A percentile compares a stretch with the other conserved stretches of the same genome.
Conservation (phyloP, 2,888 invertebrate species). For the Harpalus rufipes region DNA sequence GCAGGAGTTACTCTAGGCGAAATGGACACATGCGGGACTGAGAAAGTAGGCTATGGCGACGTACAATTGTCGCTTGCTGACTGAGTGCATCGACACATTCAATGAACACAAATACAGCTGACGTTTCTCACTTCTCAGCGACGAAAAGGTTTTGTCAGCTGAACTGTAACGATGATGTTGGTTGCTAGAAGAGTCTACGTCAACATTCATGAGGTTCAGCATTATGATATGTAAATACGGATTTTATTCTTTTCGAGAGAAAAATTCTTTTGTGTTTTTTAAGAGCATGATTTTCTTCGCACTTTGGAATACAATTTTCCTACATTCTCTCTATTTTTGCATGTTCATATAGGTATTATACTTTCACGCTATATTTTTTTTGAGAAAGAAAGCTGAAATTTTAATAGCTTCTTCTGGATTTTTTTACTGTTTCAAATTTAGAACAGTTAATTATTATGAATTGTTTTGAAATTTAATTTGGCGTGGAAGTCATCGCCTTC, state of each 20-base stretch:
- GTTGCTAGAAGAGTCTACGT: neutral
- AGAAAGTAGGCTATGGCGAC: slow-evolving; percentile 54
- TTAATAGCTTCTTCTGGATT: neutral
- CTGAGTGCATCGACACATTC: slow-evolving; percentile 51
- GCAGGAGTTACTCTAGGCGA: slow-evolving; percentile 16
- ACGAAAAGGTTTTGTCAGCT: slow-evolving; percentile 14
- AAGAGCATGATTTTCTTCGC: slow-evolving; percentile 1
- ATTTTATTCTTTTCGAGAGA: neutral
- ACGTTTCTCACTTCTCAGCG: slow-evolving; percentile 8
- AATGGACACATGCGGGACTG: slow-evolving; percentile 45
- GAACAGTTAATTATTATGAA: slow-evolving; percentile 6
- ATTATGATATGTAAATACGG: slow-evolving; percentile 44
- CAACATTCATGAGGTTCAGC: slow-evolving; percentile 15
- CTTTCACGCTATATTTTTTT: slow-evolving; percentile 2
- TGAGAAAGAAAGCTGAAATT: slow-evolving; percentile 11
- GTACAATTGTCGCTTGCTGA: slow-evolving; percentile 43
- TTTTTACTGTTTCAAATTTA: slow-evolving; percentile 9
- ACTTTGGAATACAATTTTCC: neutral
- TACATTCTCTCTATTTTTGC: slow-evolving; percentile 7
- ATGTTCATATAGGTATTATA: neutral
- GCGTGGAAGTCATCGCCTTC: no score
- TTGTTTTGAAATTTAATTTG: slow-evolving; percentile 23
- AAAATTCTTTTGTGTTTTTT: slow-evolving; percentile 5
- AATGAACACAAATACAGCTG: slow-evolving; percentile 46
- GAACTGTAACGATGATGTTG: neutral